Evolutionary conservation across 2,888 invertebrate genomes (phyloP), one percentile per base, ranked within the genome.

Genomic region (Pilophorus perplexus): DNA sequence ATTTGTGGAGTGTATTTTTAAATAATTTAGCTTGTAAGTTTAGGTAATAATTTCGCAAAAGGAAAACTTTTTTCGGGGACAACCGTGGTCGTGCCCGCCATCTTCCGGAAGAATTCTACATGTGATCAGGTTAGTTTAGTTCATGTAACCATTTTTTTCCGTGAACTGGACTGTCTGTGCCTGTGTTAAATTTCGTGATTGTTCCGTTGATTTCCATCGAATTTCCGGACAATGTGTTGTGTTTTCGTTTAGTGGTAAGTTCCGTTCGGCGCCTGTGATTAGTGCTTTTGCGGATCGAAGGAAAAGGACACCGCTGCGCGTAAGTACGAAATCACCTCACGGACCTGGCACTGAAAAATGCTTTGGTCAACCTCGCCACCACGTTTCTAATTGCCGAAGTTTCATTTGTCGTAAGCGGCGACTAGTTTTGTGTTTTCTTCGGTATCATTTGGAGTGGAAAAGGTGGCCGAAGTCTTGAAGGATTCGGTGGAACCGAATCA

Each of bases 41-140:
- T n/a, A n/a, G n/a, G n/a, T n/a, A n/a, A n/a, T n/a, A n/a, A n/a
- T n/a, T n/a, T n/a, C n/a, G n/a, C n/a, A n/a, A n/a, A n/a, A n/a
- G n/a, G n/a, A n/a, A n/a, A n/a, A n/a, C n/a, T n/a, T 16, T 42
- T 42, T 42, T 42, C 42, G 5, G 14, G 6, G 16, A n/a, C 42
- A 5, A n/a, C 42, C 42, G 16, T 42, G 48, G 18, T 3, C 59
- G 20, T 12, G 42, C 59, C 59, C 59, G 59, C 59, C 59, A 59
- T 42, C 42, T 59, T 42, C 59, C 42, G 59, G 42, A 59, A 59
- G 59, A 59, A 59, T 27, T 23, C 12, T 5, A 59, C 42, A 40
- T 40, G 42, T 59, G 59, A 59, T 59, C 55, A 42, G 59, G 59
- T 59, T 40, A 52, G 52, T 52, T 52, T 52, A 52, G 55, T 55